Percentiles rank a stretch among this genome's conserved stretches.
Evolutionary conservation across 1,140 invertebrate genomes (phyloP).

Genomic region (Tribolium castaneum): DNA sequence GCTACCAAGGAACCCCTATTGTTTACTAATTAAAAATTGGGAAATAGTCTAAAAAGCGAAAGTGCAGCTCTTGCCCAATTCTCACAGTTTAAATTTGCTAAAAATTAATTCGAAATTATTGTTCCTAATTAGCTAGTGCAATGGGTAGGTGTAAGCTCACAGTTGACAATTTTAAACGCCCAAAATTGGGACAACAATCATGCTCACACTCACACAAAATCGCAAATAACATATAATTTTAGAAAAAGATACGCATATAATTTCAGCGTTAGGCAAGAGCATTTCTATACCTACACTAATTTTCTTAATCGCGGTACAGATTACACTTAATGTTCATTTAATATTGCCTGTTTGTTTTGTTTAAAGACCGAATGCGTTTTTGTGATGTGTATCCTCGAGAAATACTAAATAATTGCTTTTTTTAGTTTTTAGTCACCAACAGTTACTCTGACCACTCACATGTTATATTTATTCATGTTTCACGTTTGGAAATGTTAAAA

Average conservation of each 20-base stretch:
- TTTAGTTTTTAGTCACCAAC: not conserved
- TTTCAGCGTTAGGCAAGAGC: constrained; percentile 7
- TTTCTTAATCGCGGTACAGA: constrained; percentile 7
- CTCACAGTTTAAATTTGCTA: constrained; percentile 24
- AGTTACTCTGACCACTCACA: not conserved
- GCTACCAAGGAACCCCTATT: constrained; percentile 34
- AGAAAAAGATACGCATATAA: constrained; percentile 16
- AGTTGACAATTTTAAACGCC: not conserved
- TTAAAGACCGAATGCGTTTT: not conserved
- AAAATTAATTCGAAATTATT: constrained; percentile 11
- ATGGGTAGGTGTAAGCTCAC: not conserved
- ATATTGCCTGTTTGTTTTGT: not conserved
- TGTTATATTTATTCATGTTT: not conserved
- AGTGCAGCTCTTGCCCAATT: constrained; percentile 24
- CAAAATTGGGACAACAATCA: constrained; percentile 17
- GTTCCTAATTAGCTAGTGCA: constrained; percentile 11
- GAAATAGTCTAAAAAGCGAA: constrained; percentile 39
- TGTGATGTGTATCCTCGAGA: not conserved
- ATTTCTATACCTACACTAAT: constrained; percentile 9
- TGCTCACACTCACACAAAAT: constrained; percentile 22
- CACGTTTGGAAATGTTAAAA: not conserved
- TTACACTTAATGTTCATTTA: not conserved
- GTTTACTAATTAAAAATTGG: constrained; percentile 41
- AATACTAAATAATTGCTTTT: too few relatives aligned
- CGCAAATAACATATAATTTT: constrained; percentile 6